Percentiles rank a stretch among this genome's conserved stretches.
Conservation (phyloP, 2,888 invertebrate species). For the Rotaria socialis region DNA sequence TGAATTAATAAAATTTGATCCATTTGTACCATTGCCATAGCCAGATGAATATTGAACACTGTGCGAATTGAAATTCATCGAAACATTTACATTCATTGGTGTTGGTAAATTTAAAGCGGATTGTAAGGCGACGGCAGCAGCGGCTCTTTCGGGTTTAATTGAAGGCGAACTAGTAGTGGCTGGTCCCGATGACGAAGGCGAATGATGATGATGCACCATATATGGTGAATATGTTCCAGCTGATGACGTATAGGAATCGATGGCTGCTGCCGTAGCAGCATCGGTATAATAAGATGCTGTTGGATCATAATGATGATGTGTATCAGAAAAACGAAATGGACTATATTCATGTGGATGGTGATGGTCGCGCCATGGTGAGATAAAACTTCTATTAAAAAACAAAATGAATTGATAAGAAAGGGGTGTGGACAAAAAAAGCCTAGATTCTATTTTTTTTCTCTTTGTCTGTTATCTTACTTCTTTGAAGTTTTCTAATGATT, state of each 20-base stretch:
- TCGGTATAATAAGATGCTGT: not conserved
- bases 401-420: not conserved
- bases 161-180: not conserved
- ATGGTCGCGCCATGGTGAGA: not conserved
- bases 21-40: not conserved
- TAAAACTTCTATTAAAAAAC: not conserved
- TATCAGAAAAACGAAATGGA: not conserved
- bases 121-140: not conserved
- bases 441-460: too few relatives aligned
- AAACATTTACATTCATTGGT: conserved; percentile 20
- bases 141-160: not conserved
- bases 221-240: not conserved
- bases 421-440: not conserved
- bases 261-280: not conserved
- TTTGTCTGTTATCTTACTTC: not conserved
- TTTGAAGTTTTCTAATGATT: not conserved
- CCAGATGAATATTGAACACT: not conserved
- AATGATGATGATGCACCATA: not conserved
- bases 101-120: not conserved
- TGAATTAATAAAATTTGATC: not conserved
- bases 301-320: conserved; percentile 13
- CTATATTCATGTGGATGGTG: not conserved
- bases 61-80: conserved; percentile 25
- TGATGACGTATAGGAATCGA: not conserved
- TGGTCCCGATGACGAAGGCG: not conserved